Conservation (phyloP, 1,140 invertebrate species). For the Drosophila tani region DNA sequence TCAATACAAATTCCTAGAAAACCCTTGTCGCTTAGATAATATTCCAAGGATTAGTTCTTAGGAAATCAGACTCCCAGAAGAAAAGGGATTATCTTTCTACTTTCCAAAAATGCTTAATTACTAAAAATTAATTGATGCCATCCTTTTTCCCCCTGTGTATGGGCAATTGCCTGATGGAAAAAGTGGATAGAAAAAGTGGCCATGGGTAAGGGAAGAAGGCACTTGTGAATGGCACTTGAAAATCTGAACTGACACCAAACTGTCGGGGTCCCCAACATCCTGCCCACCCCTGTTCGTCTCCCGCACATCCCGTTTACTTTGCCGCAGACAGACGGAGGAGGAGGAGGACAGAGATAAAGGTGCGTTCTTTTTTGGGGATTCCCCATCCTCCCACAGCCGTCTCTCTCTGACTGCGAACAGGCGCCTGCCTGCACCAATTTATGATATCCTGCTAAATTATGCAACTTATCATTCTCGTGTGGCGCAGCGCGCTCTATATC, state of each 20-base stretch:
- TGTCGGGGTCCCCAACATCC: constrained; percentile 12
- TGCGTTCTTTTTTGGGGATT: constrained; percentile 18
- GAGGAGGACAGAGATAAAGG: background rate
- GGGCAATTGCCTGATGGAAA: constrained; percentile 2
- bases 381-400: constrained; percentile 1
- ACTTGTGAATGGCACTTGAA: constrained; percentile 44
- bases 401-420: background rate
- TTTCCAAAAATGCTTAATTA: background rate
- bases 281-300: background rate
- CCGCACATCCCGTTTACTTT: constrained; percentile 7
- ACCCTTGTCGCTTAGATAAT: background rate
- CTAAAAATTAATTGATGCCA: background rate
- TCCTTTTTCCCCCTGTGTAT: constrained; percentile 4
- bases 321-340: constrained; percentile 7
- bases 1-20: background rate
- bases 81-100: background rate
- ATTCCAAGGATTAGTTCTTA: too few relatives aligned
- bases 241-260: constrained; percentile 22
- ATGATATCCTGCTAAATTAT: constrained; percentile 80
- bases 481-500: constrained; percentile 20
- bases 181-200: constrained; percentile 6
- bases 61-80: background rate
- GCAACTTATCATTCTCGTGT: constrained; percentile 71
- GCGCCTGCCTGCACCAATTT: constrained; percentile 57
- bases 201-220: constrained; percentile 3